A percentile compares a stretch with the other conserved stretches of the same genome.
These are phyloP conservation scores for Scaptomyza tumidula DNA, from an alignment of 2,888 invertebrate species.

Conservation along the genomic window DNA sequence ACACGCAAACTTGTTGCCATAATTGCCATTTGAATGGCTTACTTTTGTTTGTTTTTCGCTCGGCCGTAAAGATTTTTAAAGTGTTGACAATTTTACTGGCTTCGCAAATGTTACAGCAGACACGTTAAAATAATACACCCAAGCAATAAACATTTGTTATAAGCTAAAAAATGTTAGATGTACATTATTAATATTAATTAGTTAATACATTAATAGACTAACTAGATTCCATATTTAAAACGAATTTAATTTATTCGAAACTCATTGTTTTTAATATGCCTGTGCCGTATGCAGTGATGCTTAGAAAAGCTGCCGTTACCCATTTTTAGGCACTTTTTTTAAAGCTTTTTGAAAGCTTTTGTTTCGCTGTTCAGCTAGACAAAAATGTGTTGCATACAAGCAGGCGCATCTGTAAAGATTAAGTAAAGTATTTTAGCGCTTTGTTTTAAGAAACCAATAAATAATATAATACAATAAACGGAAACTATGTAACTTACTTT, in stretches of 20 bases:
- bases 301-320: too few species aligned
- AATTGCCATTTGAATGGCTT: conserved; percentile 45
- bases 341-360: too few species aligned
- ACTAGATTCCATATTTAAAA: too few species aligned
- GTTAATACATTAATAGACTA: too few species aligned
- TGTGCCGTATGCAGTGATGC: too few species aligned
- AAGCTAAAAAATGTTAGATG: neutral
- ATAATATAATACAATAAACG: neutral
- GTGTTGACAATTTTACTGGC: conserved; percentile 33
- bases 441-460: neutral
- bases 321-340: too few species aligned
- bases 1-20: conserved; percentile 43
- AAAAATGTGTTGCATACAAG: neutral
- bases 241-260: too few species aligned
- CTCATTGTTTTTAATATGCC: too few species aligned
- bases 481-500: neutral
- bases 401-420: neutral
- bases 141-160: neutral
- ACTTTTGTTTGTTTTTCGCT: conserved; percentile 22
- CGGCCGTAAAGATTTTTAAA: conserved; percentile 4
- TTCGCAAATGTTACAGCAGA: conserved; percentile 1
- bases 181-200: too few species aligned
- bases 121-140: neutral
- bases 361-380: too few species aligned
- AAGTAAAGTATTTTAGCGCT: too few species aligned